These are phyloP conservation scores for Torymus auratus DNA, from an alignment of 2,888 invertebrate genomes.

Conservation along the genomic window DNA sequence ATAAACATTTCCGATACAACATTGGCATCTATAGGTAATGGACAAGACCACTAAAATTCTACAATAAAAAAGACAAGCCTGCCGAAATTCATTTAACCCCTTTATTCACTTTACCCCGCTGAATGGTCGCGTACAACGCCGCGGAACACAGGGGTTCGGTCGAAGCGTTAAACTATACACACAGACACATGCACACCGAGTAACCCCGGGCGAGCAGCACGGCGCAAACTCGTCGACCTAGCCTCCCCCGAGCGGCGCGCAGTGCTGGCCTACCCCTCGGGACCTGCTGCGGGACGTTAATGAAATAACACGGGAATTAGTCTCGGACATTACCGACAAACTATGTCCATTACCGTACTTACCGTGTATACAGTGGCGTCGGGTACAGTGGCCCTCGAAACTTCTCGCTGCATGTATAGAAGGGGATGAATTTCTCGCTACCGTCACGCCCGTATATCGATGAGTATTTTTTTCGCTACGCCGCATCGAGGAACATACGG, in stretches of 20 bases:
- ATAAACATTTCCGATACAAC: too few species aligned
- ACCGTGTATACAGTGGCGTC: conserved; percentile 33
- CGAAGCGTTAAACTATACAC: too few species aligned
- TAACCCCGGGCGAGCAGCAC: conserved; percentile 11
- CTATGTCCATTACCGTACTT: conserved; percentile 75
- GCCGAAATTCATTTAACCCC: background rate
- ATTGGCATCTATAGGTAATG: too few species aligned
- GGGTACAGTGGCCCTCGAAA: conserved; percentile 13
- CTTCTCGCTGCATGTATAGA: background rate
- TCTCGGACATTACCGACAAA: conserved; percentile 77
- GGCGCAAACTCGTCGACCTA: conserved; percentile 60
- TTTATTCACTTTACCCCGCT: conserved; percentile 15
- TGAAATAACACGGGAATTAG: conserved; percentile 77
- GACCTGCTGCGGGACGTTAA: conserved; percentile 74
- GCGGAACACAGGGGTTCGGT: too few species aligned
- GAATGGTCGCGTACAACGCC: too few species aligned
- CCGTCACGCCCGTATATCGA: background rate
- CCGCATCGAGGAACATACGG: too few species aligned
- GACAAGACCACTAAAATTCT: too few species aligned
- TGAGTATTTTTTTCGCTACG: too few species aligned
- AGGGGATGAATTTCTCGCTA: too few species aligned
- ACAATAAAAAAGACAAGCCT: too few species aligned
- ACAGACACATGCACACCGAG: too few species aligned
- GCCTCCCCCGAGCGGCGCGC: conserved; percentile 63
- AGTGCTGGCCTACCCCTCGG: conserved; percentile 58